Base-by-base conservation (phyloP, 2,113 vertebrate species). In the Orientallactaga bullata region DNA sequence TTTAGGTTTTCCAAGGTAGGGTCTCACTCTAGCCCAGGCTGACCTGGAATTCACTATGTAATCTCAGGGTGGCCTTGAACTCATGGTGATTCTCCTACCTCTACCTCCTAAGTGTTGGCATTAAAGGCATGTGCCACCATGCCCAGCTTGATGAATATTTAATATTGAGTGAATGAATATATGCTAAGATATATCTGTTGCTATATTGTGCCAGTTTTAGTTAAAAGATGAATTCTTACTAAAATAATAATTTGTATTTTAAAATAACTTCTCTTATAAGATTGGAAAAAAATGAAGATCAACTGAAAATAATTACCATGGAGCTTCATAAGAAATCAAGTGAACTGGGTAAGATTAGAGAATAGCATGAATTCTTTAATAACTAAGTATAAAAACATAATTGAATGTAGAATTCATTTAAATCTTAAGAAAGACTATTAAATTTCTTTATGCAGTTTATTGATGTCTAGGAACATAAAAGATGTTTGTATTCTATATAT, bases 281-380 rank as follows among this genome's bases (percentile, higher is more conserved):
- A 71, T 90, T 84, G 77, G 91, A 95, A 96, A 96, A 98, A 92
- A 96, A 18, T 17, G 97, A 98, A 88, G 95, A 97, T 2, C 82
- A 97, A 2, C 91, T 95, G 81, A 97, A 97, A 96, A 93, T 86
- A 51, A 89, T 98, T 66, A 93, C 88, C 21, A 35, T 97, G 96
- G 96, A 98, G 82, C 96, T 98, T 88, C 96, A 95, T 66, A 97
- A 97, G 42, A 98, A 97, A 65, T 97, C 98, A 96, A 76, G 82
- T 93, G 97, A 98, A 96, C 85, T 98, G 85, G 98, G 98, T 98
- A 98, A 97, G 97, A 73, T 87, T 95, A 93, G 63, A 96, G 28
- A 91, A 71, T 90, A 79, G 73, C 28, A 68, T 77, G 2, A 86
- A 10, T 91, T 68, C 74, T 90, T 96, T 79, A 17, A 24, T 95